Conservation (phyloP, 2,113 vertebrate species). For the Orthonyx spaldingii region DNA sequence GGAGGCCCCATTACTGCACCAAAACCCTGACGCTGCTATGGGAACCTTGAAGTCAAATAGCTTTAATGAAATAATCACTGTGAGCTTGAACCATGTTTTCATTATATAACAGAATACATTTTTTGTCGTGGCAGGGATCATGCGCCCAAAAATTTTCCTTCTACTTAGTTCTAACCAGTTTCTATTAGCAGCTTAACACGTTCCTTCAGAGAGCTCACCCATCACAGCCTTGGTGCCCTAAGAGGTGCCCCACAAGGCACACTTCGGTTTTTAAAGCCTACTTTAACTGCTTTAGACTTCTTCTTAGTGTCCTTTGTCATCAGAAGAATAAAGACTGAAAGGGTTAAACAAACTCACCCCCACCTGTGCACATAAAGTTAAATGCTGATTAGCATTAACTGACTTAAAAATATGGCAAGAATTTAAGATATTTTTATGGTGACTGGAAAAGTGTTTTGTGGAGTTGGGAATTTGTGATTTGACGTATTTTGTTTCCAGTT, state of each 20-base stretch:
- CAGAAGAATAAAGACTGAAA: not conserved
- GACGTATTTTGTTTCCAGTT: not conserved
- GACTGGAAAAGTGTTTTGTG: not conserved
- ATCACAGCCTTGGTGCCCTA: fast-evolving
- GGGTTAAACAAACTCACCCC: not conserved
- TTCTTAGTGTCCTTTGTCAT: not conserved
- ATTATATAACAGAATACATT: not conserved
- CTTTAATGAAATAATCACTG: not conserved
- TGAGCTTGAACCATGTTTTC: not conserved
- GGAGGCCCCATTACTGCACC: fast-evolving
- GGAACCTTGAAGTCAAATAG: not conserved
- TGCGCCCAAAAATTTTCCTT: not conserved
- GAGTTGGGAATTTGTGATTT: not conserved
- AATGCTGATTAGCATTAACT: not conserved
- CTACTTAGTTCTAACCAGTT: not conserved
- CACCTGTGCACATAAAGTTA: not conserved
- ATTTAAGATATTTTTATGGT: not conserved
- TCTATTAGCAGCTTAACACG: not conserved
- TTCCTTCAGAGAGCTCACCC: not conserved
- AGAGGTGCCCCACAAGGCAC: not conserved
- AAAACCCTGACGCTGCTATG: fast-evolving
- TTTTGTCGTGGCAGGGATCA: not conserved
- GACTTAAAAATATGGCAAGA: not conserved
- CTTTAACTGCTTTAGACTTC: not conserved
- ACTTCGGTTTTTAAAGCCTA: not conserved